Percentiles rank a stretch among this genome's conserved stretches.
phyloP scores from a whole-genome alignment of 2,797 vertebrate species.

The Sebastes vulpes region DNA sequence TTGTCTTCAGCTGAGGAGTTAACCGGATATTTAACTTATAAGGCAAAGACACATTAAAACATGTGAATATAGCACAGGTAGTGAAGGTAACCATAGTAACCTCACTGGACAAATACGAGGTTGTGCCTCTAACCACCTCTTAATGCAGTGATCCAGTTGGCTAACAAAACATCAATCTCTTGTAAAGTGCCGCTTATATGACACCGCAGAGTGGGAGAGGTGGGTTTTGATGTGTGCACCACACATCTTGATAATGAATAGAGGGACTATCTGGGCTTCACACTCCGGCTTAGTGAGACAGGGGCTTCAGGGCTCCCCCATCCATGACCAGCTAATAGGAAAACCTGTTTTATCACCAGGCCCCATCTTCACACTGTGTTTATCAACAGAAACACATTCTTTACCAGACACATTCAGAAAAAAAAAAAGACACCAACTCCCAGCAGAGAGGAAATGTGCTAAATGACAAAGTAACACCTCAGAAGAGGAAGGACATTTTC shows the following conservation, averaged over 20 bases:
- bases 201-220: conserved; percentile 40
- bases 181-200: conserved; percentile 42
- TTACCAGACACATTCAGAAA: conserved; percentile 19
- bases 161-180: conserved; percentile 54
- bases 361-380: conserved; percentile 42
- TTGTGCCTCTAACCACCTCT: neutral
- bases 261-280: conserved; percentile 62
- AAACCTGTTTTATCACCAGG: conserved; percentile 61
- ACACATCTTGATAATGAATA: conserved; percentile 73
- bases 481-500: neutral
- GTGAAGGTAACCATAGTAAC: conserved; percentile 28
- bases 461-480: conserved; percentile 41
- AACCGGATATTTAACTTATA: neutral
- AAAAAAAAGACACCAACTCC: neutral
- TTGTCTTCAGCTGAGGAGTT: neutral
- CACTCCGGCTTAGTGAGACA: conserved; percentile 57
- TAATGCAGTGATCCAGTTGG: conserved; percentile 17
- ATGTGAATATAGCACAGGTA: neutral
- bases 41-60: neutral
- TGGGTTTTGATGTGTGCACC: conserved; percentile 45
- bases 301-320: conserved; percentile 51
- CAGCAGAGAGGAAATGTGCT: conserved; percentile 37
- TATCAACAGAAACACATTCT: conserved; percentile 58
- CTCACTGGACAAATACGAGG: conserved; percentile 10
- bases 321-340: conserved; percentile 61